phyloP scores from a whole-genome alignment of 2,888 invertebrate genomes.

The Oxystoma pomonae region DNA sequence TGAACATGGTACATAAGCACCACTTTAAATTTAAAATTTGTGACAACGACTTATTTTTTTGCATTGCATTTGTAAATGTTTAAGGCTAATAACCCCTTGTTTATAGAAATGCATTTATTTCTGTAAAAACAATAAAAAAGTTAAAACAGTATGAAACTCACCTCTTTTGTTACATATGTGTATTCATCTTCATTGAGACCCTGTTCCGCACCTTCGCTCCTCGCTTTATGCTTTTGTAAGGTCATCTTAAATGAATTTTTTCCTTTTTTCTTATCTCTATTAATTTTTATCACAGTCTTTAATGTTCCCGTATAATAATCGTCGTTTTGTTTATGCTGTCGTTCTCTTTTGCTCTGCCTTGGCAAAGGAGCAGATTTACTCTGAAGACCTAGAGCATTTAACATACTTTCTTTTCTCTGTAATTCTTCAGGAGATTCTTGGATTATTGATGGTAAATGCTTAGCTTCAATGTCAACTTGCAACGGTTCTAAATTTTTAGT shows the following conservation, averaged over 20 bases:
- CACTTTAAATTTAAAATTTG: no score
- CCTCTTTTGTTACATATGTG: constrained; percentile 56
- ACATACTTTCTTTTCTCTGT: constrained; percentile 62
- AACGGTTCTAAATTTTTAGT: no score
- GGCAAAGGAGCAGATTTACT: constrained; percentile 72
- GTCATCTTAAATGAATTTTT: constrained; percentile 74
- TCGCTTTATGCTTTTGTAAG: constrained; percentile 64
- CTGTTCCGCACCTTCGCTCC: constrained; percentile 25
- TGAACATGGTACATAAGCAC: no score
- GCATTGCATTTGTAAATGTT: no score
- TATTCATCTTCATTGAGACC: constrained; percentile 54
- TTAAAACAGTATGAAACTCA: constrained; percentile 37
- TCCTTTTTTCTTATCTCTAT: constrained; percentile 63
- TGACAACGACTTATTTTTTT: no score
- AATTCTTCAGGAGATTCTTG: constrained; percentile 34
- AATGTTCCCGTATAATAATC: constrained; percentile 70
- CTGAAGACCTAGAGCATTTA: constrained; percentile 67
- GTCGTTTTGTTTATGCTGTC: constrained; percentile 24
- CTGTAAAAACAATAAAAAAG: constrained; percentile 7
- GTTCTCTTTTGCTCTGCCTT: constrained; percentile 47
- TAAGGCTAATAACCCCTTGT: no score
- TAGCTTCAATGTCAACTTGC: no score
- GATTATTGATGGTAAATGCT: constrained; percentile 7
- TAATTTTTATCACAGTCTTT: constrained; percentile 79
- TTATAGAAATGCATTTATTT: constrained; percentile 10